Evolutionary conservation across 2,888 invertebrate species (phyloP).

Genomic region (Rhopalosiphum nymphaeae): DNA sequence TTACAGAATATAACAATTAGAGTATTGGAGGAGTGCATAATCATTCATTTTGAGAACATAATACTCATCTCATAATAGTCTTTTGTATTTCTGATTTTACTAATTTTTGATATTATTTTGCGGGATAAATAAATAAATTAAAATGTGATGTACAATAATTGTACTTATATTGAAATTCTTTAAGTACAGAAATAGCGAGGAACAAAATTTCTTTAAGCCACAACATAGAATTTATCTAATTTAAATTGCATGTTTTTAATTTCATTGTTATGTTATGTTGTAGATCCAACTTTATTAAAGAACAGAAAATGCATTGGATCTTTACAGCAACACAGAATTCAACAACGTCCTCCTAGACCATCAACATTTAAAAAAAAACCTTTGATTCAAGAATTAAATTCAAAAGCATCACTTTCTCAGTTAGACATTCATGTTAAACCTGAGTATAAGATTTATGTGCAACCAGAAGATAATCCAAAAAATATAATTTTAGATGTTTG

Average conservation of each 20-base stretch:
- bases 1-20: not conserved
- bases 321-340: slow-evolving; percentile 81
- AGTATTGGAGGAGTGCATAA: not conserved
- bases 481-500: slow-evolving; percentile 51
- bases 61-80: not conserved
- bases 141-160: not conserved
- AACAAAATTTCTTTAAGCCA: not conserved
- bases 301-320: slow-evolving; percentile 82
- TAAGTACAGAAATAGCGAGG: not conserved
- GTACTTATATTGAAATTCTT: not conserved
- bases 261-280: slow-evolving; percentile 10
- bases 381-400: slow-evolving; percentile 68
- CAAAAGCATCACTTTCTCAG: slow-evolving; percentile 43
- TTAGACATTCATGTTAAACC: slow-evolving; percentile 40
- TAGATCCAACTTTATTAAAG: slow-evolving; percentile 77
- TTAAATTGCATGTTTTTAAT: not conserved
- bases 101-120: not conserved
- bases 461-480: slow-evolving; percentile 40
- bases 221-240: not conserved
- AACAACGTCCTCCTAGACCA: slow-evolving; percentile 66
- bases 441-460: slow-evolving; percentile 41
- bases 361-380: slow-evolving; percentile 61
- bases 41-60: not conserved
- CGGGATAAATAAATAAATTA: not conserved
- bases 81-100: not conserved